phyloP scores from a whole-genome alignment of 1,140 invertebrate species.

The Cephus cinctus region DNA sequence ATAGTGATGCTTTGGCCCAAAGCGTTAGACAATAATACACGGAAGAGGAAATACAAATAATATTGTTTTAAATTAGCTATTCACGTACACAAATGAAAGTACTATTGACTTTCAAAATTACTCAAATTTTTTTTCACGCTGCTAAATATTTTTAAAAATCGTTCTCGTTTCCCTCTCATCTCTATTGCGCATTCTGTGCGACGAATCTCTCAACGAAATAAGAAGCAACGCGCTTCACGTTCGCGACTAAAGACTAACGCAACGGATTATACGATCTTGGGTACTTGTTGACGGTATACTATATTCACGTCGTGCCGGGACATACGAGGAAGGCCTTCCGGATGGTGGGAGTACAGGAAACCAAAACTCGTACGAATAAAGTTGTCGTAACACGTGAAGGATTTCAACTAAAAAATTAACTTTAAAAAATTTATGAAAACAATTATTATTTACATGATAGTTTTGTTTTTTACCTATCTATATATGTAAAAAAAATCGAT shows the following conservation, averaged over 20 bases:
- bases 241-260: constrained; percentile 2
- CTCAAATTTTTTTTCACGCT: constrained; percentile 8
- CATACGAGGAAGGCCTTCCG: constrained; percentile 22
- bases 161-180: not conserved
- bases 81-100: constrained; percentile 8
- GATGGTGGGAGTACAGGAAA: constrained; percentile 26
- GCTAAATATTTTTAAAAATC: constrained; percentile 13
- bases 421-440: constrained; percentile 6
- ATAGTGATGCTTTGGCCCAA: too few relatives aligned
- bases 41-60: too few relatives aligned
- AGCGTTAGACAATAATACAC: too few relatives aligned
- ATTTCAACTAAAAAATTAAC: not conserved
- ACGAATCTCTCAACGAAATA: not conserved
- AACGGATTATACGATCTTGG: constrained; percentile 16
- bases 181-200: not conserved
- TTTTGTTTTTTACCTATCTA: constrained; percentile 3
- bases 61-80: constrained; percentile 11
- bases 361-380: constrained; percentile 11
- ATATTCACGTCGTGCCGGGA: constrained; percentile 17
- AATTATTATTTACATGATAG: constrained; percentile 5
- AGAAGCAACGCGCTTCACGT: constrained; percentile 5
- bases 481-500: constrained; percentile 1
- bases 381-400: not conserved
- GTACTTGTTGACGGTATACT: constrained; percentile 23
- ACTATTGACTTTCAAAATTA: constrained; percentile 5